Conservation (phyloP, 2,113 vertebrate genomes). For the Canis aureus region DNA sequence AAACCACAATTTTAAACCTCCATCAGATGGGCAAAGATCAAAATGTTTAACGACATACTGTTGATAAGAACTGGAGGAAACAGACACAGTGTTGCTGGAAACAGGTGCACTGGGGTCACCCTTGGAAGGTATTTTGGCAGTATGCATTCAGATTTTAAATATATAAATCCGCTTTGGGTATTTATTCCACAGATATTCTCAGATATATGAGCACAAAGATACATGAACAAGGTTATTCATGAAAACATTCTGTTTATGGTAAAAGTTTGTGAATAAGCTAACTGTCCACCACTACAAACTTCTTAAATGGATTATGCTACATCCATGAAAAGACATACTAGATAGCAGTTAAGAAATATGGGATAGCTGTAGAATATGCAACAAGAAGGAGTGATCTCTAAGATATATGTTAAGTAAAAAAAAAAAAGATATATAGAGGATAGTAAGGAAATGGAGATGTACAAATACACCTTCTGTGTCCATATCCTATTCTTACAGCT, state of each 20-base stretch:
- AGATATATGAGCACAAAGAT: not conserved
- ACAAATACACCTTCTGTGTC: not conserved
- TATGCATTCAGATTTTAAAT: not conserved
- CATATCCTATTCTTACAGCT: not conserved
- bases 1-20: conserved; percentile 11
- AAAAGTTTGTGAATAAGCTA: not conserved
- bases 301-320: not conserved
- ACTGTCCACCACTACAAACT: not conserved
- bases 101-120: not conserved
- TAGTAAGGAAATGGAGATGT: not conserved
- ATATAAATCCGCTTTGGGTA: not conserved
- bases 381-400: not conserved
- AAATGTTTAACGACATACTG: not conserved
- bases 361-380: not conserved
- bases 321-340: not conserved
- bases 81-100: not conserved
- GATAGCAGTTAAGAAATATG: not conserved
- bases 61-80: not conserved
- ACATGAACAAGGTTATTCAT: not conserved
- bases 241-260: not conserved
- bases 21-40: not conserved
- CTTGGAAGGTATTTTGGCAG: not conserved
- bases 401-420: conserved; percentile 25
- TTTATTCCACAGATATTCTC: not conserved
- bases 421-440: not conserved